A percentile compares a stretch with the other conserved stretches of the same genome.
These are phyloP conservation scores for Stichopus horrens DNA, from an alignment of 53 echinoderm and acorn worm species.

Conservation along the genomic window DNA sequence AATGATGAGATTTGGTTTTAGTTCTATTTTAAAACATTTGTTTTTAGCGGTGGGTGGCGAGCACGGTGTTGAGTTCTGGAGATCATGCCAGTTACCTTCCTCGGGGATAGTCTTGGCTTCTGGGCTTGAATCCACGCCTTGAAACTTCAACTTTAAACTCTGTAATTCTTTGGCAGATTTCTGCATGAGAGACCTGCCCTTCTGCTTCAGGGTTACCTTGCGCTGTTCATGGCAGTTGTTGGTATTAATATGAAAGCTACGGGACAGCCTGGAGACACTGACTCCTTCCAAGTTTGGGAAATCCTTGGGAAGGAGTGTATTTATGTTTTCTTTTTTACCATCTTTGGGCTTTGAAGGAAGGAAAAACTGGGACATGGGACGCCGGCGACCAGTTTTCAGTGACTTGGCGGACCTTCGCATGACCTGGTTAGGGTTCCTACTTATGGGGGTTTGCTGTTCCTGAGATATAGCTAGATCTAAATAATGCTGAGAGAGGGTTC, in stretches of 20 bases:
- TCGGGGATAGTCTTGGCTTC: slow-evolving; percentile 16
- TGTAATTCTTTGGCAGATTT: slow-evolving; percentile 32
- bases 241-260: slow-evolving; percentile 33
- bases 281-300: slow-evolving; percentile 33
- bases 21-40: not conserved
- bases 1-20: not conserved
- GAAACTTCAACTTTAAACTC: slow-evolving; percentile 39
- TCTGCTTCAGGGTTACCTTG: slow-evolving; percentile 36
- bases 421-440: not conserved
- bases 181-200: slow-evolving; percentile 22
- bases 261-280: not conserved
- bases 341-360: slow-evolving; percentile 33
- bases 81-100: slow-evolving; percentile 33
- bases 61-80: slow-evolving; percentile 30
- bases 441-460: not conserved
- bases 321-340: not conserved
- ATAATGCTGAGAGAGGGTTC: slow-evolving; percentile 38
- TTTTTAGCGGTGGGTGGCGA: slow-evolving; percentile 20
- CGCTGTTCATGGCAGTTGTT: slow-evolving; percentile 43
- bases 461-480: slow-evolving; percentile 35
- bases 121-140: slow-evolving; percentile 23
- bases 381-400: not conserved
- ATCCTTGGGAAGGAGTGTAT: not conserved
- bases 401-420: not conserved
- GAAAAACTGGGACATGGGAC: slow-evolving; percentile 44